Base-by-base conservation (phyloP, 2,113 vertebrate genomes). In the Zapus hudsonius region DNA sequence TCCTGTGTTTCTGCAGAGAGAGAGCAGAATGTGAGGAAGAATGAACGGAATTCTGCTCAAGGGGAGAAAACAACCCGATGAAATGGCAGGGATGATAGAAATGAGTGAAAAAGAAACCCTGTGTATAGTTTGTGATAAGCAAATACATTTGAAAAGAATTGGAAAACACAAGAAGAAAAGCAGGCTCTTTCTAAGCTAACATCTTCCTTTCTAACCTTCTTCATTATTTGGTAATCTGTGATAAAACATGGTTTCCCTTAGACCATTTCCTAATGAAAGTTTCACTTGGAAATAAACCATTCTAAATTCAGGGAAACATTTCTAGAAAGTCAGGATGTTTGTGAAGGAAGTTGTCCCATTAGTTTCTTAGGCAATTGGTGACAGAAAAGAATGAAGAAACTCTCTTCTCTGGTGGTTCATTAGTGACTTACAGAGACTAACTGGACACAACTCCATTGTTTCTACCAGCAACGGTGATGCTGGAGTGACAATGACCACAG, bases 1-100 rank as follows among this genome's bases (percentile, higher is more conserved):
- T 84, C 82, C n/a, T n/a, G n/a, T 3, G 0, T 79, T 94, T 84
- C 88, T 82, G 64, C 38, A 74, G 23, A 89, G 80, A 86, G 66
- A 82, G 85, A 61, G 12, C 25, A 84, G 79, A 59, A 25, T 17
- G 42, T 33, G 3, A n/a, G 64, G 93, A 76, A n/a, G 29, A 88
- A 52, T 8, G 52, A 93, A 76, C 3, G 33, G 70, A 10, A 55
- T n/a, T n/a, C n/a, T 83, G 16, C 17, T 4, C 33, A 42, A 69
- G 89, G 79, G 88, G 44, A 90, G 92, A 89, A 88, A 72, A 47
- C 19, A 81, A 52, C 27, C 74, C 80, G 93, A 17, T 91, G 89
- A 95, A 89, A 89, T 55, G 73, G 25, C 78, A 84, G 55, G 20
- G 66, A 57, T 44, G 63, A 59, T 16, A n/a, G 81, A 87, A 85